These are phyloP conservation scores for Catharus ustulatus DNA, from an alignment of 2,797 vertebrate species.

Conservation along the genomic window DNA sequence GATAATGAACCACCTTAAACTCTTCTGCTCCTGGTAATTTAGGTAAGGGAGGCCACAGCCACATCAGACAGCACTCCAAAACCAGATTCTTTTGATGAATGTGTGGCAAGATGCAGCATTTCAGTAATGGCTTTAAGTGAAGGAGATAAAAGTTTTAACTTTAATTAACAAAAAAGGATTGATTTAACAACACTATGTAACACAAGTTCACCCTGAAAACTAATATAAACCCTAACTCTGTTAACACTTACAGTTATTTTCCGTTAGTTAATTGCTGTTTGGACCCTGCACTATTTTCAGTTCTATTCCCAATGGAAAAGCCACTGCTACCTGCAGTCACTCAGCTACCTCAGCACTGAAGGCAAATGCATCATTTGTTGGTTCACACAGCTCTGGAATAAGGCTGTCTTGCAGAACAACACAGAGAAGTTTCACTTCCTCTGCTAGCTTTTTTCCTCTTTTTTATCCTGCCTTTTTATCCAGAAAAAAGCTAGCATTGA, in stretches of 20 bases:
- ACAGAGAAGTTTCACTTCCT: neutral
- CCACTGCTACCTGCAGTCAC: neutral
- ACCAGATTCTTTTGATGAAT: neutral
- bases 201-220: neutral
- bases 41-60: neutral
- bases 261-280: neutral
- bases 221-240: neutral
- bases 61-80: neutral
- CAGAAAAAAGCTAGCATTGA: neutral
- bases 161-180: neutral
- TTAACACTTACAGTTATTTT: neutral
- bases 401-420: neutral
- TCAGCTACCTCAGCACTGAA: neutral
- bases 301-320: neutral
- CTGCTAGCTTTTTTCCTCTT: neutral
- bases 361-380: neutral
- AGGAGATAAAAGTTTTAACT: neutral
- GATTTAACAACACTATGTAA: neutral
- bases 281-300: neutral
- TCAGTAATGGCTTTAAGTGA: neutral
- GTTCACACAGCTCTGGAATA: neutral
- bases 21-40: neutral
- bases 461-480: no score
- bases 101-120: rapidly evolving
- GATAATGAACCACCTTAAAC: neutral